Base-by-base conservation (phyloP, 2,113 vertebrate species). In the Sander vitreus region DNA sequence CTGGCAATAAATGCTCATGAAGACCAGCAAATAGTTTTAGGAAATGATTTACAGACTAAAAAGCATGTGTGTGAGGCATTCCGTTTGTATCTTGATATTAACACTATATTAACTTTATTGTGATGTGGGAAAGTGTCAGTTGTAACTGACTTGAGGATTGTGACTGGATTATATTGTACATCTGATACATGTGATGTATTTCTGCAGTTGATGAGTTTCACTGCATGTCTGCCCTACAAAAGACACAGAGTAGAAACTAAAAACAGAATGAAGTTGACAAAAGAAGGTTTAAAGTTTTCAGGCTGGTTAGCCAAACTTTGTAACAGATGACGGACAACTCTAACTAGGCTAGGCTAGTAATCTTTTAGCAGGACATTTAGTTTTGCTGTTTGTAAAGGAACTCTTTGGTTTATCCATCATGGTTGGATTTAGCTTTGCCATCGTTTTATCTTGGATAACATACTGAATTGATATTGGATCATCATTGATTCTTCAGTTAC, bases 61-160 rank as follows among this genome's bases (percentile, higher is more conserved):
- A 80, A 67, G 90, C 88, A 90, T 85, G 90, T n/a, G 83, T 84
- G 59, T 91, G 76, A 63, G 11, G 15, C 50, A 13, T 39, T 66
- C 15, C 3, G 2, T 70, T 57, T 57, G 11, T 27, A 19, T 53
- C 27, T 74, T 73, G 36, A 62, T 15, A 80, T 80, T 89, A 85
- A 89, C 80, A 43, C 68, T 58, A 6, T 23, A 58, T 76, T 82
- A 78, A 78, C 65, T 21, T 14, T 33, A 18, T n/a, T 68, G 62
- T 53, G n/a, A 74, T 51, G 66, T 33, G 11, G 36, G 1, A 43
- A 14, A 21, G 47, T 39, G 18, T 4, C 4, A 19, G 19, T 66
- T 54, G 48, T 68, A 33, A 30, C 21, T 76, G 18, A 48, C 6
- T 3, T 63, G 6, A 23, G n/a, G 25, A 25, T 6, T 36, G 15